Evolutionary conservation across 2,113 vertebrate genomes (phyloP).

Genomic region (Toxostoma redivivum): DNA sequence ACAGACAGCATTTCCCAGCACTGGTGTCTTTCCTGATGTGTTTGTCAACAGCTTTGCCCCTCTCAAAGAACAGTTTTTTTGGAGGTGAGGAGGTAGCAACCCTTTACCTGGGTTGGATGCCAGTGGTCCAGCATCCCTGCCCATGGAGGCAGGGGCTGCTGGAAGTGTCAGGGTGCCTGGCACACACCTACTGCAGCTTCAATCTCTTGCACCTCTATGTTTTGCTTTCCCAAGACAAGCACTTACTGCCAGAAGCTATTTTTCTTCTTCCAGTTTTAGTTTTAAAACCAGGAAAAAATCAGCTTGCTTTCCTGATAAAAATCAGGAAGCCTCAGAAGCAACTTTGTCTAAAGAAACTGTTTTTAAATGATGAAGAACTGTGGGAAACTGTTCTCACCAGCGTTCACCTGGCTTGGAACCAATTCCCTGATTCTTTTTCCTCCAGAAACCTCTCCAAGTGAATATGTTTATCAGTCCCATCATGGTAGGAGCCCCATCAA

Average conservation of each 20-base stretch:
- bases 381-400: not conserved
- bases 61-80: not conserved
- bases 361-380: not conserved
- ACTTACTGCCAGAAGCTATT: not conserved
- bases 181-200: not conserved
- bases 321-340: not conserved
- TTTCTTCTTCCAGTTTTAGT: not conserved
- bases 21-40: not conserved
- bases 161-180: not conserved
- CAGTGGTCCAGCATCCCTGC: not conserved
- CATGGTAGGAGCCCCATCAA: not conserved
- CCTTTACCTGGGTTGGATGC: not conserved
- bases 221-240: not conserved
- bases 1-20: not conserved
- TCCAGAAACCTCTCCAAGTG: not conserved
- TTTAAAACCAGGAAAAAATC: not conserved
- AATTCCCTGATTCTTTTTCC: not conserved
- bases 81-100: not conserved
- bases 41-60: not conserved
- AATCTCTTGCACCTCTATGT: not conserved
- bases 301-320: not conserved
- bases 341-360: not conserved
- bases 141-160: not conserved
- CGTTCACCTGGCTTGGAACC: not conserved
- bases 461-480: not conserved